phyloP scores from a whole-genome alignment of 2,797 vertebrate genomes.

The Peromyscus melanophrys region DNA sequence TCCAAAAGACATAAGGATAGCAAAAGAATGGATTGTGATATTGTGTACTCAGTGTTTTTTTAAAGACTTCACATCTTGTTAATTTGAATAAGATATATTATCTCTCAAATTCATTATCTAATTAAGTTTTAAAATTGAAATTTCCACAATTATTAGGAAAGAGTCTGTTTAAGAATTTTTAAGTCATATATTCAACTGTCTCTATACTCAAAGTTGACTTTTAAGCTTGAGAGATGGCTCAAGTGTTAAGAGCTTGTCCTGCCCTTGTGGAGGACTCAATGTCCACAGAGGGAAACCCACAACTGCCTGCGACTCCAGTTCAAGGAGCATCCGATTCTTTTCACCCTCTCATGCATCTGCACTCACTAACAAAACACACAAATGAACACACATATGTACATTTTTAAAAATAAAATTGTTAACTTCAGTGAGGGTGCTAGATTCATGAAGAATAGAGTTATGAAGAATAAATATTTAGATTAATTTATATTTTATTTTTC shows the following conservation, averaged over 20 bases:
- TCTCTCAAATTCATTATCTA: background rate
- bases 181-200: background rate
- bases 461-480: background rate
- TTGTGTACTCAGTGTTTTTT: background rate
- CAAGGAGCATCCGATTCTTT: background rate
- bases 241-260: background rate
- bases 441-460: background rate
- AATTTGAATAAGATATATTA: background rate
- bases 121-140: constrained; percentile 2
- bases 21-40: background rate
- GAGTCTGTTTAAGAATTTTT: background rate
- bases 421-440: background rate
- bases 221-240: background rate
- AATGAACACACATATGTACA: background rate
- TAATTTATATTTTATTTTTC: constrained; percentile 40
- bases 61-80: background rate
- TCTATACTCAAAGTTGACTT: background rate
- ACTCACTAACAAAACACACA: background rate
- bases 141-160: background rate
- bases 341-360: background rate
- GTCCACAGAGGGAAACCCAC: background rate
- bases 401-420: background rate
- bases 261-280: background rate
- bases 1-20: background rate
- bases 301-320: background rate